phyloP scores from a whole-genome alignment of 2,797 vertebrate species.

The Cuniculus paca region DNA sequence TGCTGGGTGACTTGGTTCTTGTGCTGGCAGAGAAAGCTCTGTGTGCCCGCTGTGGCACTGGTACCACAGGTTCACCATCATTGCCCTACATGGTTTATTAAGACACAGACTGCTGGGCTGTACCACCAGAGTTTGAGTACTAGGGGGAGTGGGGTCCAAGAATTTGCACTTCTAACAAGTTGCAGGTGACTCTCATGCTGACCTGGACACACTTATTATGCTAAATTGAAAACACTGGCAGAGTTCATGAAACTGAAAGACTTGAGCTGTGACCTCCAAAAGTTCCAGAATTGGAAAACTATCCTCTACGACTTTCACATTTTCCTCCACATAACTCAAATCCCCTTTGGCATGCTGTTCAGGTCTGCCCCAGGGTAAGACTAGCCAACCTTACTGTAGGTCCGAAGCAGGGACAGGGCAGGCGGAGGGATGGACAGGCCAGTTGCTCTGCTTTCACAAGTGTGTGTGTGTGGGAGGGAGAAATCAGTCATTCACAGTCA shows the following conservation, averaged over 20 bases:
- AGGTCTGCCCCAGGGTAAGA: neutral
- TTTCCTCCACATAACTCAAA: slow-evolving; percentile 49
- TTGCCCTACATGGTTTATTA: neutral
- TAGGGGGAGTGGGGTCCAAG: neutral
- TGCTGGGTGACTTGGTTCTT: neutral
- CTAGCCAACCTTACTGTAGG: neutral
- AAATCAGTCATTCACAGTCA: neutral
- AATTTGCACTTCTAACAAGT: neutral
- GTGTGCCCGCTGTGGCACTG: neutral
- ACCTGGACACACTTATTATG: neutral
- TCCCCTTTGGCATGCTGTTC: neutral
- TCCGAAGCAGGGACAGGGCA: neutral
- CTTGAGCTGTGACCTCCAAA: neutral
- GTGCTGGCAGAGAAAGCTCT: neutral
- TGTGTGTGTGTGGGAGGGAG: neutral
- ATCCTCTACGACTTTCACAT: neutral
- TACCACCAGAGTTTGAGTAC: neutral
- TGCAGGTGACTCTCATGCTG: neutral
- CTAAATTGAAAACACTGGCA: slow-evolving; percentile 10
- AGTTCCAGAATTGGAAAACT: slow-evolving; percentile 11
- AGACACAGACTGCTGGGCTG: neutral
- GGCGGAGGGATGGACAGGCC: fast-evolving
- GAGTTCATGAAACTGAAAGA: slow-evolving; percentile 2
- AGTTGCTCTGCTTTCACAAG: neutral
- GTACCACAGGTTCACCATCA: neutral